Conservation (phyloP, 2,113 vertebrate genomes). For the Neofelis nebulosa region DNA sequence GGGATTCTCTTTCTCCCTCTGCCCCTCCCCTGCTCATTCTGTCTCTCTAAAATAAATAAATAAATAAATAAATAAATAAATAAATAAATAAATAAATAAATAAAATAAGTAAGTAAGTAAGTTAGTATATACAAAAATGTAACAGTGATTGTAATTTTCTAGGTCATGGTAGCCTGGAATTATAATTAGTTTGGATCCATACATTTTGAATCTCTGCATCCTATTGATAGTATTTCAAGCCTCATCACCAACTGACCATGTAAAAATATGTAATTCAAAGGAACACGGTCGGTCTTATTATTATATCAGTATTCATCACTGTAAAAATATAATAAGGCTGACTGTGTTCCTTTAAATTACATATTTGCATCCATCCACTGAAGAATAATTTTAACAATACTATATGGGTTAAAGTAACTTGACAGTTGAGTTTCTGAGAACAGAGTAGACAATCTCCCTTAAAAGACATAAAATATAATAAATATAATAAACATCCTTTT, state of each 20-base stretch:
- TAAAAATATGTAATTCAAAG: conserved; percentile 14
- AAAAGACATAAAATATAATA: not conserved
- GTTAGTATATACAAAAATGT: not conserved
- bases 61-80: too few species aligned
- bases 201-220: conserved; percentile 26
- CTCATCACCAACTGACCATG: not conserved
- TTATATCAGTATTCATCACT: too few species aligned
- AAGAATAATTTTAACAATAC: conserved; percentile 12
- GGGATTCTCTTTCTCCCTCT: too few species aligned
- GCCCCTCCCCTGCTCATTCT: too few species aligned
- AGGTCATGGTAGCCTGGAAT: not conserved
- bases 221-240: not conserved
- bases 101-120: too few species aligned
- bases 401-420: not conserved
- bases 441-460: not conserved
- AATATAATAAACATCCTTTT: not conserved
- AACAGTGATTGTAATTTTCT: not conserved
- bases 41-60: too few species aligned
- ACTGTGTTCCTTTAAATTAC: not conserved
- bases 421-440: conserved; percentile 21
- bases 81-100: too few species aligned
- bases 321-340: not conserved
- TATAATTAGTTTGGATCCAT: conserved; percentile 31
- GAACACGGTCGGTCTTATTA: not conserved
- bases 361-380: not conserved